Conservation (phyloP, 1,140 invertebrate genomes). For the Eueides isabella region DNA sequence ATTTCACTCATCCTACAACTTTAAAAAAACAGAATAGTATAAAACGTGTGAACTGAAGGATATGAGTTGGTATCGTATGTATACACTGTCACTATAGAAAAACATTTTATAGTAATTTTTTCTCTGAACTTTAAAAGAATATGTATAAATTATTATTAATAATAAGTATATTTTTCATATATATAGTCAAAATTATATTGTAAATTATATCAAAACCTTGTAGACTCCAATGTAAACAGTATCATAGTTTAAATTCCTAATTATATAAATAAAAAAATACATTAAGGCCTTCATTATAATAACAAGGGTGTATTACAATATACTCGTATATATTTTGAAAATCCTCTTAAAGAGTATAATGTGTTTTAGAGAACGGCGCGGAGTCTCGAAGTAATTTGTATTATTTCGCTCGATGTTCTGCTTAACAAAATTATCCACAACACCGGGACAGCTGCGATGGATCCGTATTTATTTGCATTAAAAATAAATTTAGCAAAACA, state of each 20-base stretch:
- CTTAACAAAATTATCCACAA: conserved; percentile 60
- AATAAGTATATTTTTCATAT: too few species aligned
- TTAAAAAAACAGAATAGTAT: not conserved
- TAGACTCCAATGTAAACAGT: not conserved
- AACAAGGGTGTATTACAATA: not conserved
- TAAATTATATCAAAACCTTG: not conserved
- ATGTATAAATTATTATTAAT: too few species aligned
- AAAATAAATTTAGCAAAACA: conserved; percentile 72
- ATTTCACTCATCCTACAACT: too few species aligned
- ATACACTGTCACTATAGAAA: not conserved
- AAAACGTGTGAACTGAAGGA: not conserved
- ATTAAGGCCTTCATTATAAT: not conserved
- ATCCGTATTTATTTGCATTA: conserved; percentile 79
- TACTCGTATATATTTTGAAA: not conserved
- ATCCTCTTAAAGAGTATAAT: conserved; percentile 28
- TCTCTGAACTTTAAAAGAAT: too few species aligned
- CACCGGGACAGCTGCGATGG: conserved; percentile 71
- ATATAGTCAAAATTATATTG: not conserved
- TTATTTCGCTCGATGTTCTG: conserved; percentile 30
- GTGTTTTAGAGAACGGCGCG: conserved; percentile 19
- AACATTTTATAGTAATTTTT: not conserved
- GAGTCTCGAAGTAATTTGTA: conserved; percentile 26
- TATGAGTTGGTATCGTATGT: not conserved
- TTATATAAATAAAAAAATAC: not conserved
- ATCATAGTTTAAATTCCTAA: not conserved